These are phyloP conservation scores for Cyprinella venusta DNA, from an alignment of 2,797 vertebrate genomes.

Conservation along the genomic window DNA sequence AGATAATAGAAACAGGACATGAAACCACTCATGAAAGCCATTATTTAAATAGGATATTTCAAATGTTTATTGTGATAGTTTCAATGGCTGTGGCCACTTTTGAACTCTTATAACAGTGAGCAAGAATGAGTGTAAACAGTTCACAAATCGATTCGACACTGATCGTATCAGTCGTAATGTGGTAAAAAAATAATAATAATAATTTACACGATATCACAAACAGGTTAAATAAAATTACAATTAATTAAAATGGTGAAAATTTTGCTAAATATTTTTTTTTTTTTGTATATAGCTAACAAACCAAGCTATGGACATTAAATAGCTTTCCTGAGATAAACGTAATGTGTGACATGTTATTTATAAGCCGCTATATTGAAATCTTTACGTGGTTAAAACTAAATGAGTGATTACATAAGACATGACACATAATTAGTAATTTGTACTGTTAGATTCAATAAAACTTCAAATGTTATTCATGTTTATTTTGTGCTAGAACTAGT, in stretches of 20 bases:
- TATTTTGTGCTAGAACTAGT: neutral
- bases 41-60: constrained; percentile 24
- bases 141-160: neutral
- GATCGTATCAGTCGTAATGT: no score
- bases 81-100: constrained; percentile 1
- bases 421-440: neutral
- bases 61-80: constrained; percentile 48
- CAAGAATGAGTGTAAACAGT: neutral
- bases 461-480: neutral
- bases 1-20: constrained; percentile 42
- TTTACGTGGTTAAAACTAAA: neutral
- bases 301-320: neutral
- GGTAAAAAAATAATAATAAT: no score
- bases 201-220: neutral
- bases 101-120: neutral
- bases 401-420: neutral
- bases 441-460: neutral
- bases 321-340: no score
- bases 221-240: neutral
- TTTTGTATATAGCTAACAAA: neutral
- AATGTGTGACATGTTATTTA: neutral
- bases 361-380: neutral
- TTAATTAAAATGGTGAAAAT: neutral
- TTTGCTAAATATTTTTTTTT: no score
- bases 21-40: constrained; percentile 30